These are phyloP conservation scores for Protaetia brevitarsis DNA, from an alignment of 1,140 invertebrate genomes.

Conservation along the genomic window DNA sequence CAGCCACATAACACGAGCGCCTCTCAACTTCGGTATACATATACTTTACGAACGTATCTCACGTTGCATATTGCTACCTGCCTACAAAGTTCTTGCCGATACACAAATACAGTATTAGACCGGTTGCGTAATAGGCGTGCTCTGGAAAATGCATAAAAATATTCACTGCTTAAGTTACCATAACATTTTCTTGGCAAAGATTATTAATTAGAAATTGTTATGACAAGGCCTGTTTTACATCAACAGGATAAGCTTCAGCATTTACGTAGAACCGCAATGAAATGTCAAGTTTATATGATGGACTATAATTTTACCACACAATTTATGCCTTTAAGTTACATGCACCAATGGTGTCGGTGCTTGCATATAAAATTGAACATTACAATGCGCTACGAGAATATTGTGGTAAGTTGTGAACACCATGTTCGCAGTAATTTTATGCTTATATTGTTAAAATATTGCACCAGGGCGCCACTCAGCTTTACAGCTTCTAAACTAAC, in stretches of 20 bases:
- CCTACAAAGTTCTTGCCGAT: background rate
- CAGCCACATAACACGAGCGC: too few relatives aligned
- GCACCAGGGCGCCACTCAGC: too few relatives aligned
- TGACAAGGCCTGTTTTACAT: slow-evolving; percentile 13
- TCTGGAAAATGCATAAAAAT: slow-evolving; percentile 1
- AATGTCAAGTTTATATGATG: slow-evolving; percentile 14
- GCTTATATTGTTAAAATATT: too few relatives aligned
- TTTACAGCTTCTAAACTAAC: too few relatives aligned
- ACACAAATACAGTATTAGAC: background rate
- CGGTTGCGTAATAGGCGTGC: background rate
- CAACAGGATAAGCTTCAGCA: background rate
- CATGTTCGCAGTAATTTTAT: too few relatives aligned
- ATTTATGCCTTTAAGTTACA: background rate
- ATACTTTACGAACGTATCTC: too few relatives aligned
- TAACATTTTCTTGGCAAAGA: background rate
- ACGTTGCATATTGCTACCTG: too few relatives aligned
- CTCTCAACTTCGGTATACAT: too few relatives aligned
- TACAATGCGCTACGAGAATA: too few relatives aligned
- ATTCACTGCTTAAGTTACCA: background rate
- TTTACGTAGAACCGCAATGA: slow-evolving; percentile 13
- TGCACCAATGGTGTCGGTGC: too few relatives aligned
- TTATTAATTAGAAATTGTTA: slow-evolving; percentile 17
- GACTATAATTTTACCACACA: slow-evolving; percentile 1
- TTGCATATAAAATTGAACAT: too few relatives aligned
- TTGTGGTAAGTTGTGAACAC: too few relatives aligned